Evolutionary conservation across 2,888 invertebrate species (phyloP).

Genomic region (Bruchidius siliquastri): DNA sequence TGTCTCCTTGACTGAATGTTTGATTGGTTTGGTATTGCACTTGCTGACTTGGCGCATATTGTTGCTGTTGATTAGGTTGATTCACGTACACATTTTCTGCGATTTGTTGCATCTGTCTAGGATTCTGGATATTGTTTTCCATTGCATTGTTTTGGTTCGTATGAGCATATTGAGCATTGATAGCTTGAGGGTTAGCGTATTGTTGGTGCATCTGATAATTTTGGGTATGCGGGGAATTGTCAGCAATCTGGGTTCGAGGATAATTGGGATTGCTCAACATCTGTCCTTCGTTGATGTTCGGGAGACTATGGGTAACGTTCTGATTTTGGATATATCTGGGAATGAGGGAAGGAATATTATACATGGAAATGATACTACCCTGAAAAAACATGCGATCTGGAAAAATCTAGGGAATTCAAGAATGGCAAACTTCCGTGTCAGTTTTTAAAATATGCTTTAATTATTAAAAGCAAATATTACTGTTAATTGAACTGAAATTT

Average conservation of each 20-base stretch:
- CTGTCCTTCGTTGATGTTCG: constrained; percentile 21
- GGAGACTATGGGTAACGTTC: constrained; percentile 23
- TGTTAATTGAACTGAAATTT: too few relatives aligned
- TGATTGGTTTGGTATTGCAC: neutral
- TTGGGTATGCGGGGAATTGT: neutral
- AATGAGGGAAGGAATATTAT: constrained; percentile 4
- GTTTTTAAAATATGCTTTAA: too few relatives aligned
- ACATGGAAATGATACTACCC: neutral
- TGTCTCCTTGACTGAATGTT: neutral
- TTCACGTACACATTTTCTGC: neutral
- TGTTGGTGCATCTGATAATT: neutral
- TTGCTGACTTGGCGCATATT: neutral
- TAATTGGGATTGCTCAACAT: constrained; percentile 6
- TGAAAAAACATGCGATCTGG: neutral
- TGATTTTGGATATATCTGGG: constrained; percentile 12
- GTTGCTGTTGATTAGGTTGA: neutral
- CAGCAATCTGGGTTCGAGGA: neutral
- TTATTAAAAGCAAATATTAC: too few relatives aligned
- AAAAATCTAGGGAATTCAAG: neutral
- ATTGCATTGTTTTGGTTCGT: constrained; percentile 1
- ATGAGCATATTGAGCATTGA: neutral
- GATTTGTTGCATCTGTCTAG: constrained; percentile 2
- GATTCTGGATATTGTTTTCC: neutral
- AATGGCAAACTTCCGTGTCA: too few relatives aligned
- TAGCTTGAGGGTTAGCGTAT: too few relatives aligned